Percentiles rank a stretch among this genome's conserved stretches.
Evolutionary conservation across 2,888 invertebrate species (phyloP).

Genomic region (Eucera pruinosa): DNA sequence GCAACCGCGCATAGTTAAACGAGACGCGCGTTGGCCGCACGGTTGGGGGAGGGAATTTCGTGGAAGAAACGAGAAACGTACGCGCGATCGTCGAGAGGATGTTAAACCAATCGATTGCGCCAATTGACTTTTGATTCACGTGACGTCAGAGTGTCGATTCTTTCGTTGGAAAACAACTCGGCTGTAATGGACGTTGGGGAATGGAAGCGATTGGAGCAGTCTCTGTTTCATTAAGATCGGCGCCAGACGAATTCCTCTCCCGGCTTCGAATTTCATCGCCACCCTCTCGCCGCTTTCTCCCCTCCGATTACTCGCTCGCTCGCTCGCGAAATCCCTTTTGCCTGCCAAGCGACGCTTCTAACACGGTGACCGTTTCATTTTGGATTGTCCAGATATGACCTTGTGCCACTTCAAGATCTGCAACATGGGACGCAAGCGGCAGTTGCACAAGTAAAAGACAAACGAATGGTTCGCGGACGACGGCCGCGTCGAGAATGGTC

Average conservation of each 20-base stretch:
- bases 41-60: background rate
- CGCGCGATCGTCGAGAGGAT: background rate
- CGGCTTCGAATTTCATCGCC: background rate
- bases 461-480: conserved; percentile 22
- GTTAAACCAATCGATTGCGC: conserved; percentile 65
- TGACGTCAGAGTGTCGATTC: conserved; percentile 57
- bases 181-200: conserved; percentile 13
- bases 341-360: no score
- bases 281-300: no score
- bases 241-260: conserved; percentile 48
- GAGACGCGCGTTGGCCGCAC: no score
- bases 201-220: background rate
- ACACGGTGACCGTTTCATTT: background rate
- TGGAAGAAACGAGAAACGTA: conserved; percentile 1
- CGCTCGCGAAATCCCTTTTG: no score
- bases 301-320: no score
- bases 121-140: conserved; percentile 73
- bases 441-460: conserved; percentile 68
- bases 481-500: conserved; percentile 45
- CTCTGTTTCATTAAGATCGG: conserved; percentile 41
- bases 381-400: conserved; percentile 86
- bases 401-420: conserved; percentile 90
- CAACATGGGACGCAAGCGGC: conserved; percentile 88
- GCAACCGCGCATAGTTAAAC: no score
- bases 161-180: conserved; percentile 38